Evolutionary conservation across 2,113 vertebrate genomes (phyloP), one percentile per base, ranked within the genome.

Genomic region (Aepyceros melampus): DNA sequence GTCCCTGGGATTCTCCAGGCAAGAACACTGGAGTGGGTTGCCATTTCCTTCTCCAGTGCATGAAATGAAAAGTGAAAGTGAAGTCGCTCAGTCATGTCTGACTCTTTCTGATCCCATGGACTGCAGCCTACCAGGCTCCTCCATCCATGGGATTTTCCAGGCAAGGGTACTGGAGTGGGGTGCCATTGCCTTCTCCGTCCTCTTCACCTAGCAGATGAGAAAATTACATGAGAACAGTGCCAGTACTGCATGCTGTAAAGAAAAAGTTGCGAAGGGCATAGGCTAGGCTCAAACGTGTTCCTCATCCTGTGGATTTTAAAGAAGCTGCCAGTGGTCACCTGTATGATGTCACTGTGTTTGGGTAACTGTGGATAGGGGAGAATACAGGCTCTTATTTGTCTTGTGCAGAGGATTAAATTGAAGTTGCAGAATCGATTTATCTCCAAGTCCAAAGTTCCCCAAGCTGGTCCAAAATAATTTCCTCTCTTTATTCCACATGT

Each of bases 401-500:
- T 87, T 62, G 7, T 36, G 47, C 40, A 33, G 27, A 49, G 13
- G 67, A 76, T 62, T 85, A 76, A 56, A 62, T 91, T 79, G 82
- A 84, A 90, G 27, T 49, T 47, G 29, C 95, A 97, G 87, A 94
- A 62, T 25, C 17, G 1, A 92, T 47, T 85, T 88, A 47, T 19
- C 82, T 96, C 31, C 1, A 47, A 67, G 33, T 78, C 43, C 45
- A 21, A 95, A 89, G 67, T 19, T 90, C 33, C 47, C 31, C 83
- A 82, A 33, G 47, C 55, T 87, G 31, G 33, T 86, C 45, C 6
- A 17, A 49, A 93, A 86, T 86, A 16, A 86, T 93, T 93, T 86
- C 96, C 92, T 96, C 58, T 74, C n/a, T 64, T 93, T 91, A 97
- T 96, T 83, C 82, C 83, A 51, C 83, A 88, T 71, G 45, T 36